Percentiles rank a stretch among this genome's conserved stretches.
phyloP scores from a whole-genome alignment of 2,113 vertebrate genomes.

The Macrotis lagotis region DNA sequence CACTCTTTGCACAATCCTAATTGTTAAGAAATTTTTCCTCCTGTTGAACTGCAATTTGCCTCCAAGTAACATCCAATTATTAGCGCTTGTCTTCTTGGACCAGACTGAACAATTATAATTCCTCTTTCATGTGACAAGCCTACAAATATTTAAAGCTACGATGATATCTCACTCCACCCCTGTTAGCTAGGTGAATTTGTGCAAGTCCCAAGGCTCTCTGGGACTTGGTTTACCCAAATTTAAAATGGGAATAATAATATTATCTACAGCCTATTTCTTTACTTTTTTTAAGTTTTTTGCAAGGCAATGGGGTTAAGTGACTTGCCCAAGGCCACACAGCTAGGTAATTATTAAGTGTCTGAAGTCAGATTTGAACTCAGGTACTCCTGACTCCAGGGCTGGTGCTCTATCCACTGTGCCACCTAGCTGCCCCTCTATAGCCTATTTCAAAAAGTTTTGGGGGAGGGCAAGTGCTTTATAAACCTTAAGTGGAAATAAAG shows the following conservation, averaged over 20 bases:
- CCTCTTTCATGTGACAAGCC: neutral
- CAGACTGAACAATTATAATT: neutral
- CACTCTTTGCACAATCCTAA: neutral
- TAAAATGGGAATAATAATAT: neutral
- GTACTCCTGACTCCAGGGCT: too few species aligned
- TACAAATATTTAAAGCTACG: neutral
- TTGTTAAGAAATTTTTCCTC: neutral
- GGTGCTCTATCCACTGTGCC: too few species aligned
- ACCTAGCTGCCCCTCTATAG: too few species aligned
- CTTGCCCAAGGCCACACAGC: too few species aligned
- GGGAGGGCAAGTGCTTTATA: neutral
- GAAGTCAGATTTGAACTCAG: too few species aligned
- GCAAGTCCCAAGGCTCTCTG: neutral
- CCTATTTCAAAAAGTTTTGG: neutral
- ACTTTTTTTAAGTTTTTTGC: too few species aligned
- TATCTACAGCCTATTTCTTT: neutral
- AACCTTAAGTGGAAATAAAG: neutral
- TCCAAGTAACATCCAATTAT: neutral
- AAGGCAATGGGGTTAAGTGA: too few species aligned
- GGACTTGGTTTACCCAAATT: neutral
- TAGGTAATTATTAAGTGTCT: too few species aligned
- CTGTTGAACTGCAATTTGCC: neutral
- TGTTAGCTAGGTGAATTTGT: neutral
- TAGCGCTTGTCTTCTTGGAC: neutral
- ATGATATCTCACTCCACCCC: neutral